Percentiles rank a stretch among this genome's conserved stretches.
Evolutionary conservation across 2,888 invertebrate genomes (phyloP).

Genomic region (Synanthedon vespiformis): DNA sequence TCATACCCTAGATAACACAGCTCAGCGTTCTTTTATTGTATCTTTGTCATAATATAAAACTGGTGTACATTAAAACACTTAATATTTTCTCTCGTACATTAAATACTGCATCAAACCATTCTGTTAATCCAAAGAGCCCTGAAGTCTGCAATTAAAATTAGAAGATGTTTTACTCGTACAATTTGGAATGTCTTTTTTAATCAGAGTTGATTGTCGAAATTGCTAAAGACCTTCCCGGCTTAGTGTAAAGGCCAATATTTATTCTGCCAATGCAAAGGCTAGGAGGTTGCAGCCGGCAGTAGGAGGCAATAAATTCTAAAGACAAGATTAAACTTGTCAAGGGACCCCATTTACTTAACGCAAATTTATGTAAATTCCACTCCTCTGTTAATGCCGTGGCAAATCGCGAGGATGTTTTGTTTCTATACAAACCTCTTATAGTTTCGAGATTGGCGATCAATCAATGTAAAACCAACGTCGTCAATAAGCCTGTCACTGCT

Average conservation of each 20-base stretch:
- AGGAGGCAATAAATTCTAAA: slow-evolving; percentile 60
- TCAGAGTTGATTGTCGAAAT: slow-evolving; percentile 7
- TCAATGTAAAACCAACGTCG: not conserved
- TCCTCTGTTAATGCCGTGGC: slow-evolving; percentile 41
- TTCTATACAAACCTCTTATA: slow-evolving; percentile 19
- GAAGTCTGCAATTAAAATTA: no score
- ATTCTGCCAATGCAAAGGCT: slow-evolving; percentile 50
- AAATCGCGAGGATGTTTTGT: slow-evolving; percentile 49
- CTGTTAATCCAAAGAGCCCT: no score
- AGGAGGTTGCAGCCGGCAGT: slow-evolving; percentile 41
- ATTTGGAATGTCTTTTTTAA: not conserved
- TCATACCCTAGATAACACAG: no score
- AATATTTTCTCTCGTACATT: no score
- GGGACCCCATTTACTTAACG: slow-evolving; percentile 68
- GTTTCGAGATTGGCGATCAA: slow-evolving; percentile 13
- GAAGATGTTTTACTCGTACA: no score
- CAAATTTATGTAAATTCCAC: slow-evolving; percentile 67
- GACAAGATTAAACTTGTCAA: slow-evolving; percentile 70
- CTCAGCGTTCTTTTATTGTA: no score
- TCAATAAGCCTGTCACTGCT: slow-evolving; percentile 1
- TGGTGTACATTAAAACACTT: no score
- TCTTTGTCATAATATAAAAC: no score
- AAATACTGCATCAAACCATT: no score
- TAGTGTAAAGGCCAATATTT: slow-evolving; percentile 51
- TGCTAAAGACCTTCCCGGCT: slow-evolving; percentile 15